These are phyloP conservation scores for Microctonus brassicae DNA, from an alignment of 2,888 invertebrate species.

Conservation along the genomic window DNA sequence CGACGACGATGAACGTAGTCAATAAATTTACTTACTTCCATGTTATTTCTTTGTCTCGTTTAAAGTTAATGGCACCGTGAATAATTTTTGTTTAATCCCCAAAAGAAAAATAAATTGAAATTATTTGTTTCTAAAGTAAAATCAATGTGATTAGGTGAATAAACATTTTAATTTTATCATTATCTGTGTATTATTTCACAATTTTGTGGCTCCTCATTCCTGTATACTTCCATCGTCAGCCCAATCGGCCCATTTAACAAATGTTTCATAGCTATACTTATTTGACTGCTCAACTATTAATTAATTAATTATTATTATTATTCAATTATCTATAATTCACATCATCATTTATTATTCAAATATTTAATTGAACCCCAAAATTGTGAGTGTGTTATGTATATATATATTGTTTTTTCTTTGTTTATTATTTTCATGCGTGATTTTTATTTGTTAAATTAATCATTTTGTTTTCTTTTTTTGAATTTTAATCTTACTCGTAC, in stretches of 20 bases:
- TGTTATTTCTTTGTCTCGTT: neutral
- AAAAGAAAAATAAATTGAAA: no score
- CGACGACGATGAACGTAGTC: neutral
- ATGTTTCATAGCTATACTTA: constrained; percentile 55
- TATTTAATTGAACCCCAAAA: constrained; percentile 25
- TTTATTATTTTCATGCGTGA: constrained; percentile 29
- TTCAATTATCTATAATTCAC: constrained; percentile 51
- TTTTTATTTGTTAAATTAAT: constrained; percentile 14
- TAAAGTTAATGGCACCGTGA: constrained; percentile 11
- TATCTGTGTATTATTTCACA: neutral
- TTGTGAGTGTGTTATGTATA: constrained; percentile 33
- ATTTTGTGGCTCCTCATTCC: neutral
- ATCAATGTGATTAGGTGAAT: no score
- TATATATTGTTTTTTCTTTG: constrained; percentile 44
- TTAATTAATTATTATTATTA: constrained; percentile 51
- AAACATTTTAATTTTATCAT: neutral
- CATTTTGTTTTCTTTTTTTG: constrained; percentile 34
- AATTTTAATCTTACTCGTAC: neutral
- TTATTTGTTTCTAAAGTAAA: no score
- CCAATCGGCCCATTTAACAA: constrained; percentile 55
- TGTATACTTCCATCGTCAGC: constrained; percentile 16
- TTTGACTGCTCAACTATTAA: constrained; percentile 56
- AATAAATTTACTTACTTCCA: neutral
- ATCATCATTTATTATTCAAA: constrained; percentile 29
- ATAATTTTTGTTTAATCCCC: no score